Evolutionary conservation across 2,888 invertebrate genomes (phyloP).

Genomic region (Lobophora halterata): DNA sequence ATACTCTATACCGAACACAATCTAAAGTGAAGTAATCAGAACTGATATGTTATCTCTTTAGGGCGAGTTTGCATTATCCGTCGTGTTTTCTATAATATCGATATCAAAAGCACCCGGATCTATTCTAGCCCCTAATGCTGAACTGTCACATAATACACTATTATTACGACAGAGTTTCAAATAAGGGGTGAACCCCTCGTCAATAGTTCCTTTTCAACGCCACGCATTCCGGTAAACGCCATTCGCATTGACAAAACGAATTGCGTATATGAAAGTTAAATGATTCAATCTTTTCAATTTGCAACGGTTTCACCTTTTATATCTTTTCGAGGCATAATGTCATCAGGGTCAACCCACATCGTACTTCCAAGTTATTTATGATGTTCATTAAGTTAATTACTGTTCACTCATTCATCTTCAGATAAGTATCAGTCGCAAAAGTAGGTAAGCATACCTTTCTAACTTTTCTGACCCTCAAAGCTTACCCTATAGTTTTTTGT

Average conservation of each 20-base stretch:
- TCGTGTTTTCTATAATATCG: conserved; percentile 42
- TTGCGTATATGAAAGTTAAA: conserved; percentile 26
- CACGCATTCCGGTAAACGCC: conserved; percentile 36
- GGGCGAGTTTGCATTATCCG: conserved; percentile 36
- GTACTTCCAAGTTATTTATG: too few relatives aligned
- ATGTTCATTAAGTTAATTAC: too few relatives aligned
- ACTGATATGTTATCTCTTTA: conserved; percentile 11
- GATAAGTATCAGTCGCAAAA: too few relatives aligned
- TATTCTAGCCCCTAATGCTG: conserved; percentile 38
- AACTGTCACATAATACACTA: conserved; percentile 53
- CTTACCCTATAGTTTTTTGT: too few relatives aligned
- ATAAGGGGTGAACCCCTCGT: conserved; percentile 51
- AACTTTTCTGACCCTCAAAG: too few relatives aligned
- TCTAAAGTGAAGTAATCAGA: conserved; percentile 15
- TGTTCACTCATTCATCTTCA: too few relatives aligned
- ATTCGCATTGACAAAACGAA: conserved; percentile 37
- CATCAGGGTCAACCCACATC: too few relatives aligned
- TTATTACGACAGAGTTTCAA: conserved; percentile 47
- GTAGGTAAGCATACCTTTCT: too few relatives aligned
- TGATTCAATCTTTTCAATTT: conserved; percentile 26
- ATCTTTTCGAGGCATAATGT: conserved; percentile 11
- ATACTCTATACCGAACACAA: conserved; percentile 7
- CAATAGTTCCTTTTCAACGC: conserved; percentile 48
- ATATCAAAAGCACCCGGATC: conserved; percentile 36
- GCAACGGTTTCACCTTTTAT: conserved; percentile 20